Base-by-base conservation (phyloP, 2,888 invertebrate genomes). In the Erebia epiphron region DNA sequence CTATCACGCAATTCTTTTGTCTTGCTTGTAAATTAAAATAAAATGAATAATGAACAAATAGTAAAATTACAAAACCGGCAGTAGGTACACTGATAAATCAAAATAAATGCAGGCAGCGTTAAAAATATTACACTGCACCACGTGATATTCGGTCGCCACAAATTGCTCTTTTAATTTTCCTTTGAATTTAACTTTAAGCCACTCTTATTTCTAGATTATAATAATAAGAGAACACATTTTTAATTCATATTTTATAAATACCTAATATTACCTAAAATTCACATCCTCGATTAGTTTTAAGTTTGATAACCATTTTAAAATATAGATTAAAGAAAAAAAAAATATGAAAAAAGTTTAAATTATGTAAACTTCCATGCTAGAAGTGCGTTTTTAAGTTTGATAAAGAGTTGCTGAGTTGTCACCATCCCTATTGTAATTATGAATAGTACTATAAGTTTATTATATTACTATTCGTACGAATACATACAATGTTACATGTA, bases 71-170 rank as follows among this genome's bases (percentile, higher is more conserved):
- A 14, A 62, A 21, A 41, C 41, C 52, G 52, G 54, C 13, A 54
- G 54, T n/a, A n/a, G n/a, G n/a, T 41, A 54, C 64, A 52, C 13
- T 52, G 52, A 64, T 64, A 64, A 64, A 64, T 64, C 64, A 64
- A 54, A 64, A 64, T 64, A 64, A 64, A 54, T 64, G 64, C 61
- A 60, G 62, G 57, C 62, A 52, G 43, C 26, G 58, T 57, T 72
- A 67, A 67, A 72, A 70, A 70, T 67, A 72, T 67, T 72, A 67
- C 65, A 62, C 62, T 69, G 69, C 67, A 57, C 52, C 21, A 57
- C 16, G 46, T 60, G 60, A 72, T 11, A 11, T 63, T 63, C 52
- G 21, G 43, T 49, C 67, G 52, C 46, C 57, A 67, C 68, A 16
- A 14, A 57, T 63, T 58, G 50, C 57, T 69, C 16, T 43, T 63